Percentiles rank a stretch among this genome's conserved stretches.
phyloP scores from a whole-genome alignment of 2,797 vertebrate species.

The Thamnophis elegans region DNA sequence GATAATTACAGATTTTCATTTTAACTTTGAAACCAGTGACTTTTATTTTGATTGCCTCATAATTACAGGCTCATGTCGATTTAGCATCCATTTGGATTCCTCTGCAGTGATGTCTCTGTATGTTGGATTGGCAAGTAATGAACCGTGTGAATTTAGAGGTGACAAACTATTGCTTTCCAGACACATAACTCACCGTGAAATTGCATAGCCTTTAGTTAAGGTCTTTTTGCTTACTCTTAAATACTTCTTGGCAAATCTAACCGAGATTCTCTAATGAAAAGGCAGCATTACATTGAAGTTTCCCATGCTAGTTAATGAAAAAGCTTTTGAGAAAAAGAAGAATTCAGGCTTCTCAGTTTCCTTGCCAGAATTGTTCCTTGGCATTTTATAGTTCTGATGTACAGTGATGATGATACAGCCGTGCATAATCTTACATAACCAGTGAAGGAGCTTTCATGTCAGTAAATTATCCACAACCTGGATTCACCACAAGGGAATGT shows the following conservation, averaged over 20 bases:
- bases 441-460: slow-evolving; percentile 19
- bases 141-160: slow-evolving; percentile 63
- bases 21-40: slow-evolving; percentile 69
- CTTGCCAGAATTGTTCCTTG: slow-evolving; percentile 4
- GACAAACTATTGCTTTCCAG: slow-evolving; percentile 62
- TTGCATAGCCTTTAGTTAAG: slow-evolving; percentile 56
- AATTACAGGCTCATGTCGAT: slow-evolving; percentile 61
- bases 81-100: slow-evolving; percentile 58
- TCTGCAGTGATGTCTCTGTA: slow-evolving; percentile 55
- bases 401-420: slow-evolving; percentile 22
- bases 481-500: slow-evolving; percentile 41
- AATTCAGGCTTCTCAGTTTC: neutral
- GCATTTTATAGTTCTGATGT: slow-evolving; percentile 29
- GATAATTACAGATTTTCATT: slow-evolving; percentile 72
- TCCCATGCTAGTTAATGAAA: slow-evolving; percentile 40
- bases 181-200: slow-evolving; percentile 66
- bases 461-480: slow-evolving; percentile 38
- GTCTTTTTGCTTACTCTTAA: slow-evolving; percentile 50
- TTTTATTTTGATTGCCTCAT: slow-evolving; percentile 72
- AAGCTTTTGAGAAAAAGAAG: neutral
- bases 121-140: slow-evolving; percentile 68
- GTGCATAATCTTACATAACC: slow-evolving; percentile 11
- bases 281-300: slow-evolving; percentile 24
- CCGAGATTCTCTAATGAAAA: slow-evolving; percentile 47
- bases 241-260: slow-evolving; percentile 55